Evolutionary conservation across 2,113 vertebrate genomes (phyloP).

Genomic region (Callaeas wilsoni): DNA sequence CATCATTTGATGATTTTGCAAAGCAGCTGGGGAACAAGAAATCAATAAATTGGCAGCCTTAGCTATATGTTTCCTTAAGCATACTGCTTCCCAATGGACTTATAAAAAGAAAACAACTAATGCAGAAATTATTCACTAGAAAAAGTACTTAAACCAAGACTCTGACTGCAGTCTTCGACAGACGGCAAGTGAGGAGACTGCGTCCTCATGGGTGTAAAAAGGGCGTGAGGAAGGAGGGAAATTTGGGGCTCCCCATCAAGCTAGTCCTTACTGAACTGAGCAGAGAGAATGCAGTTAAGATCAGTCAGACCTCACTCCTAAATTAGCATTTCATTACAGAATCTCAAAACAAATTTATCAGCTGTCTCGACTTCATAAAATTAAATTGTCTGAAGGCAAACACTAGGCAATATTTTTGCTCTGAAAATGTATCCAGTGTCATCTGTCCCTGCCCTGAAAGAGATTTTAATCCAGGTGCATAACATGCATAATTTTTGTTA

Average conservation of each 20-base stretch:
- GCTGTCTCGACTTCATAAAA: neutral
- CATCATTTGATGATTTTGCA: neutral
- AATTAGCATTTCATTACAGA: neutral
- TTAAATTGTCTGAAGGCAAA: neutral
- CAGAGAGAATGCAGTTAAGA: neutral
- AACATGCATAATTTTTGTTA: neutral
- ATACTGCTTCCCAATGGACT: neutral
- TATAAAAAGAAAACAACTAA: neutral
- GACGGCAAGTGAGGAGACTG: neutral
- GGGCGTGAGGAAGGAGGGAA: neutral
- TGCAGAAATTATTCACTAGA: neutral
- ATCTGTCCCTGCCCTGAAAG: neutral
- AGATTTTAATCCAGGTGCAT: neutral
- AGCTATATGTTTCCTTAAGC: neutral
- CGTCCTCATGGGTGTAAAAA: neutral
- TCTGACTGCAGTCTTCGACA: neutral
- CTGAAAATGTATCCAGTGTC: neutral
- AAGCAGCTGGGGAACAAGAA: neutral
- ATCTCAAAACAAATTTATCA: neutral
- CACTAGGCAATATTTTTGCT: neutral
- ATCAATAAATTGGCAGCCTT: neutral
- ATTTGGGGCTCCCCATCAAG: neutral
- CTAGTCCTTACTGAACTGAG: neutral
- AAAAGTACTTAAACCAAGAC: neutral
- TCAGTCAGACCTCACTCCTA: neutral